Evolutionary conservation across 2,113 vertebrate species (phyloP).

Genomic region (Halcyon malimbica): DNA sequence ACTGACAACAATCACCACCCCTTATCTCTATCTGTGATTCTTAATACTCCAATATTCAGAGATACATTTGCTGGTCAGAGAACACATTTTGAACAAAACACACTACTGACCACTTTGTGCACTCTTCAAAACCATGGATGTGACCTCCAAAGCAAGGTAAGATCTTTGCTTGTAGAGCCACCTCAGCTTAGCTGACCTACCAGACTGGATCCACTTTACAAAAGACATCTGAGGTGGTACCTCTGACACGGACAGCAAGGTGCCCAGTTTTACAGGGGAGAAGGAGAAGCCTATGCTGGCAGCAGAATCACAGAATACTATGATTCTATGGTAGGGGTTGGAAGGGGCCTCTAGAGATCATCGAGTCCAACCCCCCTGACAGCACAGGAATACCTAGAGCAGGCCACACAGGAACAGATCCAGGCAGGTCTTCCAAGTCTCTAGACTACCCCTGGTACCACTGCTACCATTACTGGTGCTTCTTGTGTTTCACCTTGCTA

Average conservation of each 20-base stretch:
- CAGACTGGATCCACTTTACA: neutral
- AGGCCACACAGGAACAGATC: too few species aligned
- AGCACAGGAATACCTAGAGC: too few species aligned
- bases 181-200: neutral
- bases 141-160: neutral
- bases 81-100: neutral
- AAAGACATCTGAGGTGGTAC: neutral
- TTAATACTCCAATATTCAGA: neutral
- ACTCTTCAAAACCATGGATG: neutral
- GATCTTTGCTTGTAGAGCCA: neutral
- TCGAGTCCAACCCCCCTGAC: too few species aligned
- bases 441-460: too few species aligned
- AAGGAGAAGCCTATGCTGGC: rapidly evolving
- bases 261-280: neutral
- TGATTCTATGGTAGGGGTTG: too few species aligned
- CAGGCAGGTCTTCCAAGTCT: too few species aligned
- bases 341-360: too few species aligned
- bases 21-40: neutral
- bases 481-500: too few species aligned
- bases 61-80: neutral
- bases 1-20: neutral
- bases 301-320: too few species aligned
- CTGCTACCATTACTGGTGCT: too few species aligned
- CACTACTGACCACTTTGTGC: neutral
- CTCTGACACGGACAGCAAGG: neutral